Evolutionary conservation across 2,113 vertebrate species (phyloP).

Genomic region (Heliornis fulica): DNA sequence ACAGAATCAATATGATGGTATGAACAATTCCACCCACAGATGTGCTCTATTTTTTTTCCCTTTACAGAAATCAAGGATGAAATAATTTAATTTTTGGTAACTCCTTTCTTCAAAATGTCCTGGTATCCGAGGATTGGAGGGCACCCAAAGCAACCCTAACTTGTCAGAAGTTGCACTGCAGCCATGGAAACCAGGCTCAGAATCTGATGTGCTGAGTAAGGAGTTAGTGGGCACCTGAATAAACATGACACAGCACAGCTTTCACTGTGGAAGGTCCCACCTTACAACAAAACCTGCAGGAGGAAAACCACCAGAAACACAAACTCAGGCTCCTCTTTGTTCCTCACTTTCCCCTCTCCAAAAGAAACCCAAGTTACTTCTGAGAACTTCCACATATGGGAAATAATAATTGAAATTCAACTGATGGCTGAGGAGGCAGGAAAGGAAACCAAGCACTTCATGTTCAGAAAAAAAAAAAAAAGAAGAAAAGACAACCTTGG

Average conservation of each 20-base stretch:
- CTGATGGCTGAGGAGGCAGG: background rate
- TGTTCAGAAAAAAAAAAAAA: background rate
- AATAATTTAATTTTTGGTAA: background rate
- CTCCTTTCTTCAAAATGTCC: background rate
- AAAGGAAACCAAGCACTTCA: background rate
- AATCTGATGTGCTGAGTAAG: background rate
- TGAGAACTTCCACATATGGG: background rate
- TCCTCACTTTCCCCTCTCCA: background rate
- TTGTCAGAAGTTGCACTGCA: background rate
- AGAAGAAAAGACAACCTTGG: background rate
- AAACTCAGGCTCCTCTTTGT: background rate
- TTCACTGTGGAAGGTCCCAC: background rate
- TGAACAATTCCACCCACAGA: background rate
- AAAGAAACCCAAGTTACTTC: background rate
- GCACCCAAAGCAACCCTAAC: background rate
- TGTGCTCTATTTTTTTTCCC: fast-evolving
- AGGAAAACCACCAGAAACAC: background rate
- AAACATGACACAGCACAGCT: background rate
- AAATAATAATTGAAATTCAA: background rate
- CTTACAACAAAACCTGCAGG: background rate
- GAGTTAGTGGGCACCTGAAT: background rate
- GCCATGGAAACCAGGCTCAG: background rate
- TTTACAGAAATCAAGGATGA: background rate
- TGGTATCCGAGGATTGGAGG: background rate
- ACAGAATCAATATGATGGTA: fast-evolving